Evolutionary conservation across 2,797 vertebrate genomes (phyloP), one percentile per base, ranked within the genome.

Genomic region (Halcyon smyrnensis): DNA sequence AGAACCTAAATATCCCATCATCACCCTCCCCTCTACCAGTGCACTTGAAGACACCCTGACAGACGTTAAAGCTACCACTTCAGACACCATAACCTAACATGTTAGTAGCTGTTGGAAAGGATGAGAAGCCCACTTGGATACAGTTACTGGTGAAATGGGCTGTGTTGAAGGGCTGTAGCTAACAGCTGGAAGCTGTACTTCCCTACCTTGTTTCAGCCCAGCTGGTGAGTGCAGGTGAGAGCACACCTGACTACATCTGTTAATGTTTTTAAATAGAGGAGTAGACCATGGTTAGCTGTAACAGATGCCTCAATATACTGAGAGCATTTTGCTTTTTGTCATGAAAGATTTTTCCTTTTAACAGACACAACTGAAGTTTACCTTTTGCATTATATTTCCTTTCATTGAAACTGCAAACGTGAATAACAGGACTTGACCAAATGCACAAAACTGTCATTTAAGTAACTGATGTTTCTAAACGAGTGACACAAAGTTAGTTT

Each of bases 61-160:
- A 18, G 63, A 28, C 28, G 11, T 82, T 63, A 8, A 10, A 77
- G 7, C 34, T 48, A 4, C 7, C 9, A 4, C 43, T 65, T 1
- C 6, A 65, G 34, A 7, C 34, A 21, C 0, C 5, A 7, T 32
- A 4, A 62, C 24, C 5, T 50, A 23, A 2, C 1, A 2, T 19
- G 18, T 25, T 39, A 30, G 15, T 53, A 60, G 65, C 48, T 48
- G 18, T 8, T 71, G 67, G 2, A 5, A 27, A 48, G n/a, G 4
- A 43, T 11, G n/a, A 43, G 63, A 20, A 80, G 24, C 27, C 13
- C 46, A 3, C 21, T 25, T 28, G 30, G 57, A 5, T 62, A 7
- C 10, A 43, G 1, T 3, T 41, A 36, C 8, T 45, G 12, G 21
- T 32, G 32, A 3, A 11, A 9, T 18, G 24, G 19, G 48, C 24